Conservation (phyloP, 1,140 invertebrate genomes). For the Drosophila cardini region DNA sequence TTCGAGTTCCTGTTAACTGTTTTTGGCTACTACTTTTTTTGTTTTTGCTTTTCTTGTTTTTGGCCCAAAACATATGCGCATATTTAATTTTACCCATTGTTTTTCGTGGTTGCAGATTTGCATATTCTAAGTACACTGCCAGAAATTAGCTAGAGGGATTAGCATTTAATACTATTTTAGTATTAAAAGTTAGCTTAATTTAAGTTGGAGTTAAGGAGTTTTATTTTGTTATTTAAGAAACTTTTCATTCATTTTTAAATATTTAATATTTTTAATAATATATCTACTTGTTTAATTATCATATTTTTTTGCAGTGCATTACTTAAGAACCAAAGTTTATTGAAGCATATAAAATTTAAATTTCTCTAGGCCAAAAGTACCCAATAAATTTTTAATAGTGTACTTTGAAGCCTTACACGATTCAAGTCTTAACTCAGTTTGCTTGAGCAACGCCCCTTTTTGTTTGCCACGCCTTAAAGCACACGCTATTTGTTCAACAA, state of each 20-base stretch:
- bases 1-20: conserved; percentile 16
- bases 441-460: neutral
- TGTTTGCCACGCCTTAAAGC: conserved; percentile 7
- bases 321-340: conserved; percentile 8
- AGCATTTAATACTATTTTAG: neutral
- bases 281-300: neutral
- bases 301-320: neutral
- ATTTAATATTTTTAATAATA: neutral
- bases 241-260: neutral
- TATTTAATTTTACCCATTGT: conserved; percentile 74
- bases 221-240: neutral
- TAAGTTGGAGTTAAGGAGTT: too few relatives aligned
- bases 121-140: conserved; percentile 33
- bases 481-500: conserved; percentile 70
- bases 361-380: neutral
- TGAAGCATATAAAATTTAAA: conserved; percentile 2
- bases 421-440: neutral
- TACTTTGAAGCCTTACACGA: neutral
- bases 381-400: conserved; percentile 27
- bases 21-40: conserved; percentile 20
- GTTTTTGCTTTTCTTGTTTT: conserved; percentile 18
- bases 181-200: too few relatives aligned
- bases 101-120: conserved; percentile 66
- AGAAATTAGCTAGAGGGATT: neutral
- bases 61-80: conserved; percentile 75